Percentiles rank a stretch among this genome's conserved stretches.
Conservation (phyloP, 2,113 vertebrate genomes). For the Perca flavescens region DNA sequence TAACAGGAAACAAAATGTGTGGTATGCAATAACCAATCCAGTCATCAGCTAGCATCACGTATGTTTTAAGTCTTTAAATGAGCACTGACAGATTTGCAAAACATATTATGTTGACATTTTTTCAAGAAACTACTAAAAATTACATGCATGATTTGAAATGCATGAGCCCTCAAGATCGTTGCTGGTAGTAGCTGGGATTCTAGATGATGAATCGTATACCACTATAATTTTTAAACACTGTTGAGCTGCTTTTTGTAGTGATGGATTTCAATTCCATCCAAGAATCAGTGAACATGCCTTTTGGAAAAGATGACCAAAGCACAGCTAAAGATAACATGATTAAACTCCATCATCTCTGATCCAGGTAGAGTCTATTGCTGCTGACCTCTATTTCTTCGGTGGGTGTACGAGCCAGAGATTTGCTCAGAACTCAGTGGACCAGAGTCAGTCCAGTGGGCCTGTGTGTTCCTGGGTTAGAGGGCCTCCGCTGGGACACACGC, state of each 20-base stretch:
- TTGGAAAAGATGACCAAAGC: constrained; percentile 11
- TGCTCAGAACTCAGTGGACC: constrained; percentile 48
- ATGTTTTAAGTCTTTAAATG: not conserved
- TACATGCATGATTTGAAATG: too few relatives aligned
- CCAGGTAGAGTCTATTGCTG: constrained; percentile 16
- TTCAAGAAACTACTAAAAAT: not conserved
- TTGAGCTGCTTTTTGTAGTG: not conserved
- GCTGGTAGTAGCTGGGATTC: not conserved
- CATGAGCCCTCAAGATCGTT: too few relatives aligned
- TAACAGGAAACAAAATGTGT: not conserved
- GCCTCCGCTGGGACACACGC: constrained; percentile 32
- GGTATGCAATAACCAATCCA: not conserved
- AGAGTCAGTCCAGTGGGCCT: constrained; percentile 18
- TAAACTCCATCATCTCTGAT: constrained; percentile 42
- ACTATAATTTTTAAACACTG: not conserved
- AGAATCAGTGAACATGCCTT: constrained; percentile 6
- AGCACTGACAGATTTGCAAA: not conserved
- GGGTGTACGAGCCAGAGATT: constrained; percentile 34
- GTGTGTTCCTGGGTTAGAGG: constrained; percentile 34
- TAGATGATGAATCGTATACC: not conserved
- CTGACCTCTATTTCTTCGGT: constrained; percentile 10
- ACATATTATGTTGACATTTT: not conserved
- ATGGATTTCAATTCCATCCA: constrained; percentile 11
- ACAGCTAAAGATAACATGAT: constrained; percentile 28
- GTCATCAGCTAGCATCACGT: not conserved